These are phyloP conservation scores for Tubulanus polymorphus DNA, from an alignment of 2,888 invertebrate species.

Conservation along the genomic window DNA sequence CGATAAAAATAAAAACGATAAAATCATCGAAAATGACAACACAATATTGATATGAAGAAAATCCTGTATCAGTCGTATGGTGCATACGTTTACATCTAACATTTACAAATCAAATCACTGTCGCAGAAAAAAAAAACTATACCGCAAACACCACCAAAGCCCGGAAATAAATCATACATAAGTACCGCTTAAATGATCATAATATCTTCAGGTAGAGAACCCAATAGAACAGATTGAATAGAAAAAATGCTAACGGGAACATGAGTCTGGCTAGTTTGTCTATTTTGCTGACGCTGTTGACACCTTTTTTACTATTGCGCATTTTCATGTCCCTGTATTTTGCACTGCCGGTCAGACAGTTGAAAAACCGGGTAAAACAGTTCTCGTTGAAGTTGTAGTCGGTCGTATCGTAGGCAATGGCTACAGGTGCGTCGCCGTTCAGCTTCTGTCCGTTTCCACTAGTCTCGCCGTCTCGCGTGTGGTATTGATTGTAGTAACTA, in stretches of 20 bases:
- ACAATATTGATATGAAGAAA: too few relatives aligned
- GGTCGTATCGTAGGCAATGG: not conserved
- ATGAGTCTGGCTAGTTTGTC: not conserved
- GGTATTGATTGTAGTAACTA: not conserved
- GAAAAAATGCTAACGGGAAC: not conserved
- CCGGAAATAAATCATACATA: too few relatives aligned
- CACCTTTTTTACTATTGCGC: not conserved
- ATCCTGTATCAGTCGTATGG: too few relatives aligned
- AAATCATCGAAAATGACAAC: too few relatives aligned
- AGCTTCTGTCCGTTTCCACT: not conserved
- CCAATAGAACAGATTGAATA: constrained; percentile 2
- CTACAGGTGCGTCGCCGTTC: not conserved
- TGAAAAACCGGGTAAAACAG: constrained; percentile 12
- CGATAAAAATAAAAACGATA: too few relatives aligned
- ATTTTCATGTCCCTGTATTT: constrained; percentile 14
- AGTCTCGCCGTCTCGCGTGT: not conserved
- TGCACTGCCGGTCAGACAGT: constrained; percentile 13
- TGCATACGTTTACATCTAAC: too few relatives aligned
- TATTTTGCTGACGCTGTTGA: not conserved
- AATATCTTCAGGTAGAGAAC: not conserved
- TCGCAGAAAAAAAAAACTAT: too few relatives aligned
- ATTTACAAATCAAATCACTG: too few relatives aligned
- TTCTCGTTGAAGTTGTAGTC: constrained; percentile 5
- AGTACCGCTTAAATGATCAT: too few relatives aligned
- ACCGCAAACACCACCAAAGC: too few relatives aligned